Evolutionary conservation across 1,140 invertebrate species (phyloP).

Genomic region (Colletes latitarsis): DNA sequence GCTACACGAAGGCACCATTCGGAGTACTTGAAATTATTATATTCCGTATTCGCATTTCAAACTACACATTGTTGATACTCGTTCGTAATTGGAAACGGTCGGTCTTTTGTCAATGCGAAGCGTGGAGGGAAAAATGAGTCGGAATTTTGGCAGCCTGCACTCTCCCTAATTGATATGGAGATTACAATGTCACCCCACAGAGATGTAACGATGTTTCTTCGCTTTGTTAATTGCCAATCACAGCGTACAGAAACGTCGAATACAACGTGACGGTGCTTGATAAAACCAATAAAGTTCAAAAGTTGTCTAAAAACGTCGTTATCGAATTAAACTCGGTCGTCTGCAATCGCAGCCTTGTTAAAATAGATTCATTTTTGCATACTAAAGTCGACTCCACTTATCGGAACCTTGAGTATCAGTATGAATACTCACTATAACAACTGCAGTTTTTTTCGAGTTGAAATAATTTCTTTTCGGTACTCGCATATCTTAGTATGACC

Average conservation of each 20-base stretch:
- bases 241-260: not conserved
- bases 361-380: not conserved
- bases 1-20: not conserved
- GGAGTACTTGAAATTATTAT: too few relatives aligned
- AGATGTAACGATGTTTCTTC: not conserved
- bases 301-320: not conserved
- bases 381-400: not conserved
- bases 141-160: not conserved
- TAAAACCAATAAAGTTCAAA: not conserved
- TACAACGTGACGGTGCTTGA: not conserved
- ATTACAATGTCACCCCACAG: not conserved
- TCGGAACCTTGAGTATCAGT: not conserved
- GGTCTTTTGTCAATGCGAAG: too few relatives aligned
- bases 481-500: too few relatives aligned
- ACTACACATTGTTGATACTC: too few relatives aligned
- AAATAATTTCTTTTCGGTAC: too few relatives aligned
- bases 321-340: not conserved
- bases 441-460: too few relatives aligned
- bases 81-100: too few relatives aligned
- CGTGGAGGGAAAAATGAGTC: not conserved
- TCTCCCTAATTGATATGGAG: conserved; percentile 17
- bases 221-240: conserved; percentile 22
- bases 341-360: not conserved
- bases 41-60: too few relatives aligned
- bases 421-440: too few relatives aligned